These are phyloP conservation scores for Orchesella cincta DNA, from an alignment of 1,140 invertebrate species.

Conservation along the genomic window DNA sequence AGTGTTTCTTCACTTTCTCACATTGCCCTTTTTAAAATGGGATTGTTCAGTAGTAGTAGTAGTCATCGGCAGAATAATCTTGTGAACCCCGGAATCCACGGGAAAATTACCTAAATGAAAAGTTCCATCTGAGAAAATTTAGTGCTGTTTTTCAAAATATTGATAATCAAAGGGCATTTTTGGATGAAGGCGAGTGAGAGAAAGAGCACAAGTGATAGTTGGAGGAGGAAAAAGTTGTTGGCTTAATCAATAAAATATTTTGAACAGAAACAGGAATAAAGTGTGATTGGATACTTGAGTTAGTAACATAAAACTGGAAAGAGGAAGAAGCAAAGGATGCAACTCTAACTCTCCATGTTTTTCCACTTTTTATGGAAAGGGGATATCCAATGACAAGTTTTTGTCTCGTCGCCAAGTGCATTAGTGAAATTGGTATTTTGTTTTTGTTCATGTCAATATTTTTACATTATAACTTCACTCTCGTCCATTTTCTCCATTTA, in stretches of 20 bases:
- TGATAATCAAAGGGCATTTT: too few relatives aligned
- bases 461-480: not conserved
- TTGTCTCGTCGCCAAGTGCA: constrained; percentile 15
- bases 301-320: too few relatives aligned
- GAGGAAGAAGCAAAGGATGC: too few relatives aligned
- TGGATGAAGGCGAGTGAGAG: not conserved
- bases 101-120: too few relatives aligned
- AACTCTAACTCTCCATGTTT: too few relatives aligned
- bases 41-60: not conserved
- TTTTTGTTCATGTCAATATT: not conserved
- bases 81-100: not conserved
- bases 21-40: not conserved
- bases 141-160: too few relatives aligned
- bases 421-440: constrained; percentile 21
- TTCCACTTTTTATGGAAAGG: not conserved
- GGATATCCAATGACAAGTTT: not conserved
- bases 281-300: too few relatives aligned
- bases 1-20: not conserved
- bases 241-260: too few relatives aligned
- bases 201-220: too few relatives aligned
- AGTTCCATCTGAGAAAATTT: too few relatives aligned
- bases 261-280: too few relatives aligned
- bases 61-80: not conserved
- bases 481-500: not conserved
- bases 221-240: too few relatives aligned